These are phyloP conservation scores for Alligator sinensis DNA, from an alignment of 2,113 vertebrate species.

Conservation along the genomic window DNA sequence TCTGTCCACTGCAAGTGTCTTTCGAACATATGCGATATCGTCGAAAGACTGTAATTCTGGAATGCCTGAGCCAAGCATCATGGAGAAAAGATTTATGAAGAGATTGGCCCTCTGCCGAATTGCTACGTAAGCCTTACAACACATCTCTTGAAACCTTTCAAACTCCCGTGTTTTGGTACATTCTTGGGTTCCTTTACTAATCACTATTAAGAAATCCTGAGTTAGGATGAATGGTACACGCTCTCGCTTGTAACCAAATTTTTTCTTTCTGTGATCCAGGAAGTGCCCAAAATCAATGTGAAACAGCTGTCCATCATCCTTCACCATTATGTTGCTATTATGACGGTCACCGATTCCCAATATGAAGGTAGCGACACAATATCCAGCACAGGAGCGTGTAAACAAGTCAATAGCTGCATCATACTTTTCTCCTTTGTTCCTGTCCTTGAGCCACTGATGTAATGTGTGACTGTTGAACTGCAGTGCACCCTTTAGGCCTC, in stretches of 20 bases:
- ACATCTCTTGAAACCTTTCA: constrained; percentile 99
- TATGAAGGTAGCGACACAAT: constrained; percentile 98
- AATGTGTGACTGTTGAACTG: constrained; percentile 98
- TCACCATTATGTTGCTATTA: constrained; percentile 99
- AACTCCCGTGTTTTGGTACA: constrained; percentile 98
- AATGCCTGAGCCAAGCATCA: constrained; percentile 98
- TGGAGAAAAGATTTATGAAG: constrained; percentile 97
- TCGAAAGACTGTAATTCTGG: constrained; percentile 98
- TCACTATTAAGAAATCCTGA: constrained; percentile 98
- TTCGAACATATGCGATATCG: constrained; percentile 96
- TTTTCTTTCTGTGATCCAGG: constrained; percentile 99
- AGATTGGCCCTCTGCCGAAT: constrained; percentile 97
- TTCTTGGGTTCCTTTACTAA: constrained; percentile 98
- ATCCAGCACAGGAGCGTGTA: constrained; percentile 96
- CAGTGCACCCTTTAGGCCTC: constrained; percentile 95
- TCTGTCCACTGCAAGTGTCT: constrained; percentile 97
- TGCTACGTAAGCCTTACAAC: constrained; percentile 95
- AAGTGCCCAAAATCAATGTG: constrained; percentile 99
- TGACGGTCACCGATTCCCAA: constrained; percentile 97
- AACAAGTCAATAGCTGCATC: constrained; percentile 97
- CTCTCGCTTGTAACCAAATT: constrained; percentile 98
- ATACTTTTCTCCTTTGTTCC: constrained; percentile 98
- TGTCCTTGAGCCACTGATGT: constrained; percentile 98
- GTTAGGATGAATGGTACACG: constrained; percentile 97
- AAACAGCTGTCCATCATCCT: constrained; percentile 98